These are phyloP conservation scores for Lycaena phlaeas DNA, from an alignment of 2,888 invertebrate genomes.

Conservation along the genomic window DNA sequence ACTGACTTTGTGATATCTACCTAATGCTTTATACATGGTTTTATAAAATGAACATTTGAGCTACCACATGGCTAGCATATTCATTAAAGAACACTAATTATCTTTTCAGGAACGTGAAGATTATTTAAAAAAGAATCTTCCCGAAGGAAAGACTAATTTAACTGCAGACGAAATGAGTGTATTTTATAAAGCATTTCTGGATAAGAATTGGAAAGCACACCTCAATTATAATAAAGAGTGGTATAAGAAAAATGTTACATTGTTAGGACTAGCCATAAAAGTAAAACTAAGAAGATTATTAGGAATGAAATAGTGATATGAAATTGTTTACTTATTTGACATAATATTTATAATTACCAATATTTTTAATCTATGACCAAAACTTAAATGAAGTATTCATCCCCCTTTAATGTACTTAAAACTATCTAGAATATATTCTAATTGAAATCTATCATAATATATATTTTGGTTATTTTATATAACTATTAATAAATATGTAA, in stretches of 20 bases:
- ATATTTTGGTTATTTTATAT: too few species aligned
- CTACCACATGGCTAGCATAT: too few species aligned
- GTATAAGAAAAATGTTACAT: constrained; percentile 83
- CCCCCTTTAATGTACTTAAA: too few species aligned
- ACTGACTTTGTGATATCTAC: too few species aligned
- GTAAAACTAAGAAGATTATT: constrained; percentile 64
- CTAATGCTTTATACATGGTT: too few species aligned
- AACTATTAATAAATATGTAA: too few species aligned
- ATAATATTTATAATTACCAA: too few species aligned
- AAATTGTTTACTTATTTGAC: too few species aligned
- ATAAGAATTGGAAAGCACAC: constrained; percentile 85
- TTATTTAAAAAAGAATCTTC: constrained; percentile 64
- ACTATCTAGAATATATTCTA: too few species aligned
- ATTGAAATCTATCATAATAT: too few species aligned
- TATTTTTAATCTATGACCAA: not conserved
- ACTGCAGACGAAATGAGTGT: constrained; percentile 89
- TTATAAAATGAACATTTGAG: too few species aligned
- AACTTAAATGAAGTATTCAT: not conserved
- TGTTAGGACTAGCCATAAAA: constrained; percentile 75
- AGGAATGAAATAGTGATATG: constrained; percentile 35
- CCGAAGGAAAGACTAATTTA: constrained; percentile 66
- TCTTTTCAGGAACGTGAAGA: constrained; percentile 72
- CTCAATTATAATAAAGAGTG: constrained; percentile 85
- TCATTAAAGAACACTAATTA: too few species aligned
- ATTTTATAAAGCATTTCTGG: constrained; percentile 89